Conservation (phyloP, 53 echinoderm and acorn worm genomes). For the Hippasteria phrygiana region DNA sequence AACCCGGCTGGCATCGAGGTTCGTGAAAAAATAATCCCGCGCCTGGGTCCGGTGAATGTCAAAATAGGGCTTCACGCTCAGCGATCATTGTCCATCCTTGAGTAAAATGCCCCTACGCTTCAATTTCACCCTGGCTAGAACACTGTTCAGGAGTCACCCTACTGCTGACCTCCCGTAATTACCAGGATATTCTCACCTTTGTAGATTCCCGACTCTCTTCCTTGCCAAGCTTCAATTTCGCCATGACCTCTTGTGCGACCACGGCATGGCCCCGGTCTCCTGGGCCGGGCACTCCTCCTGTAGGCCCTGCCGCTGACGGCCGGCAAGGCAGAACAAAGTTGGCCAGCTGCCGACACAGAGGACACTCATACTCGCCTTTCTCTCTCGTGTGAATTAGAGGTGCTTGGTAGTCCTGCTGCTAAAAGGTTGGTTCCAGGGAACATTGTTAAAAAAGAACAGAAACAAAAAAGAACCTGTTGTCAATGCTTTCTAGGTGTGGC, state of each 20-base stretch:
- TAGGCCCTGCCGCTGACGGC: background rate
- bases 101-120: too few relatives aligned
- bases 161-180: too few relatives aligned
- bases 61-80: too few relatives aligned
- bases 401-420: constrained; percentile 73
- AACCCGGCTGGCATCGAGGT: too few relatives aligned
- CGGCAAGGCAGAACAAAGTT: constrained; percentile 92
- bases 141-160: too few relatives aligned
- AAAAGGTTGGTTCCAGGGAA: too few relatives aligned
- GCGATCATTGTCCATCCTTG: too few relatives aligned
- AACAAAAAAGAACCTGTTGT: background rate
- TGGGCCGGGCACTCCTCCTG: background rate
- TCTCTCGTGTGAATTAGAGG: constrained; percentile 73
- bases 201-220: background rate
- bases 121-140: too few relatives aligned
- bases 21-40: too few relatives aligned
- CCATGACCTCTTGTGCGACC: constrained; percentile 21
- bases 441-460: too few relatives aligned
- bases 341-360: constrained; percentile 94
- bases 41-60: too few relatives aligned
- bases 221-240: background rate
- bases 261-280: background rate
- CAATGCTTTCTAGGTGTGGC: too few relatives aligned
- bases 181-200: constrained; percentile 23
- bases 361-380: constrained; percentile 92